These are phyloP conservation scores for Oreocharis arfaki DNA, from an alignment of 2,113 vertebrate species.

Conservation along the genomic window DNA sequence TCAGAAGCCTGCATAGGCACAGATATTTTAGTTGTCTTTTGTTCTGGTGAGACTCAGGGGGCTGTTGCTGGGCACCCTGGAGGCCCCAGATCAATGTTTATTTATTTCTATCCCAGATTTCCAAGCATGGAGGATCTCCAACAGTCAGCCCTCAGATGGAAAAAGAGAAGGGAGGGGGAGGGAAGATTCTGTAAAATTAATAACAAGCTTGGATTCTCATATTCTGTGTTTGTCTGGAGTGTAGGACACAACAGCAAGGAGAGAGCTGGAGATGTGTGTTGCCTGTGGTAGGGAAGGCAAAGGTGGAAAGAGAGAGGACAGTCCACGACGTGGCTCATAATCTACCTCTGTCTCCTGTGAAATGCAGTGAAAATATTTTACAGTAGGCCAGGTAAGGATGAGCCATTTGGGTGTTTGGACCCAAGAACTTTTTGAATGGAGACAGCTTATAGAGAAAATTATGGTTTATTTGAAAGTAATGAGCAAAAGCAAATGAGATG, in stretches of 20 bases:
- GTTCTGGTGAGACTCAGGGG: background rate
- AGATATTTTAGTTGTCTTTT: background rate
- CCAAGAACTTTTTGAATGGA: background rate
- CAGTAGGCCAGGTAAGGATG: background rate
- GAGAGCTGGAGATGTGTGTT: background rate
- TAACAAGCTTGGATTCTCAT: background rate
- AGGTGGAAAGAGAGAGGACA: background rate
- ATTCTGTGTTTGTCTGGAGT: background rate
- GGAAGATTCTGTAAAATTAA: background rate
- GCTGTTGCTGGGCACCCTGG: background rate
- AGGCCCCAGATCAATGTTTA: background rate
- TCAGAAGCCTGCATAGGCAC: background rate
- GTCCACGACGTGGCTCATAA: background rate
- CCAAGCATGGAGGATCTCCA: background rate
- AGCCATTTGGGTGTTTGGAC: background rate
- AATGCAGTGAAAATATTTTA: background rate
- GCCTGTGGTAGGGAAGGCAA: background rate
- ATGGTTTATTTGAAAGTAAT: background rate
- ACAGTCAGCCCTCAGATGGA: background rate
- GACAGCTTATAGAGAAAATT: background rate
- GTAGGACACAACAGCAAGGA: background rate
- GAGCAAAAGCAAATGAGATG: background rate
- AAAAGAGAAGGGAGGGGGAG: background rate
- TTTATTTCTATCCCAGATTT: background rate
- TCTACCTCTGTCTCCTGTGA: background rate